Base-by-base conservation (phyloP, 1,140 invertebrate species). In the Papilio xuthus region DNA sequence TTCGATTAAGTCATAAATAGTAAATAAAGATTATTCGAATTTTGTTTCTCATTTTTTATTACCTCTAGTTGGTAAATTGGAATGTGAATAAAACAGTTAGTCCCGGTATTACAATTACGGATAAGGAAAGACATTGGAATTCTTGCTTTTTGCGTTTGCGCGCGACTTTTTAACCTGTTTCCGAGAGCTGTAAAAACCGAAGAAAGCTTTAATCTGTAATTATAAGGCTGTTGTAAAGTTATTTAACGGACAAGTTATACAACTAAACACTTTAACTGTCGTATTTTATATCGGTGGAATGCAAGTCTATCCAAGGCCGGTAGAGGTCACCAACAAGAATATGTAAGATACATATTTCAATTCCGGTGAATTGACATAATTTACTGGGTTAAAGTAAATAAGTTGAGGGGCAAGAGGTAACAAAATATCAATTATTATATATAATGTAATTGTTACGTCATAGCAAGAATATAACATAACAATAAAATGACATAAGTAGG, bases 41-140 rank as follows among this genome's bases (percentile, higher is more conserved):
- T 67, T 67, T 56, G 6, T 56, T 50, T 12, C 2, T 10, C 44
- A 47, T 15, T 47, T 47, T 47, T 26, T 26, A 60, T 26, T 26
- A 28, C 13, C 4, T 15, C 1, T 67, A 32, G 23, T 67, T 67
- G 26, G 26, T 67, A 67, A 15, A 67, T 28, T 12, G 26, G 60
- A 67, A 67, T 67, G 26, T 67, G 10, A 15, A 67, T n/a, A 18
- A 67, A 67, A 67, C 26, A 28, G 23, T 53, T 9, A n/a, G 0
- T 67, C 60, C 13, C 12, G 56, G 20, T 28, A 67, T 67, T 32
- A 67, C 23, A 23, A 4, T 63, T 63, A 63, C 60, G 60, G 26
- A 67, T 67, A 67, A 67, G 60, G 60, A 67, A 67, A 67, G 23
- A 67, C 60, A 67, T 67, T 32, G 60, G 60, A 67, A 67, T 67